These are phyloP conservation scores for Dasysyrphus albostriatus DNA, from an alignment of 2,888 invertebrate species.

Conservation along the genomic window DNA sequence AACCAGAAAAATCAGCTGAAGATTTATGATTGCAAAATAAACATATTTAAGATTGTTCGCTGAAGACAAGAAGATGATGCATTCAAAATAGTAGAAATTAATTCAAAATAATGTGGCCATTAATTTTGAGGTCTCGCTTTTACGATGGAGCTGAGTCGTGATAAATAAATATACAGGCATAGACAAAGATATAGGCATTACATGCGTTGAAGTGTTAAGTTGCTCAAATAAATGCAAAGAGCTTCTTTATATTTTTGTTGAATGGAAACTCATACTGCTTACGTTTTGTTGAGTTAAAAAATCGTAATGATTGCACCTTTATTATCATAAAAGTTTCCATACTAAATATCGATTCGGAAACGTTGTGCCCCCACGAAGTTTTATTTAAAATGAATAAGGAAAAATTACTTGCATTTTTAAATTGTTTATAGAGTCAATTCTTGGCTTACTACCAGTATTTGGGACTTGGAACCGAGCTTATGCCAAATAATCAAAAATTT, in stretches of 20 bases:
- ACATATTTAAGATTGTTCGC: slow-evolving; percentile 23
- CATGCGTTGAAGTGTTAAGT: slow-evolving; percentile 5
- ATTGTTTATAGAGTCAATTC: too few species aligned
- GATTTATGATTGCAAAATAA: slow-evolving; percentile 28
- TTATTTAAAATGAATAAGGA: too few species aligned
- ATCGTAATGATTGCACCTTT: background rate
- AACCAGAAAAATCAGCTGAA: background rate
- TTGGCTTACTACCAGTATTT: too few species aligned
- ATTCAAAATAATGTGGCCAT: slow-evolving; percentile 32
- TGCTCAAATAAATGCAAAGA: slow-evolving; percentile 5
- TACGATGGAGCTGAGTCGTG: background rate
- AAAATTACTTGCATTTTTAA: too few species aligned
- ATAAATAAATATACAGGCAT: background rate
- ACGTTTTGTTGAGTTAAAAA: background rate
- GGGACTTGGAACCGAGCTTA: too few species aligned
- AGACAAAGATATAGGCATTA: background rate
- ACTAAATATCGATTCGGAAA: too few species aligned
- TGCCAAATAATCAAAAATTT: too few species aligned
- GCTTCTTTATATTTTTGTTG: background rate
- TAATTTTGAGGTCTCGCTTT: slow-evolving; percentile 27
- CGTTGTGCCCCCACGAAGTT: too few species aligned
- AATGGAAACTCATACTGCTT: background rate
- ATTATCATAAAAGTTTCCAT: background rate
- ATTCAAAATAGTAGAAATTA: slow-evolving; percentile 34
- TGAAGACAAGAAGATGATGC: slow-evolving; percentile 31